Percentiles rank a stretch among this genome's conserved stretches.
phyloP scores from a whole-genome alignment of 2,113 vertebrate genomes.

The Thunnus maccoyii region DNA sequence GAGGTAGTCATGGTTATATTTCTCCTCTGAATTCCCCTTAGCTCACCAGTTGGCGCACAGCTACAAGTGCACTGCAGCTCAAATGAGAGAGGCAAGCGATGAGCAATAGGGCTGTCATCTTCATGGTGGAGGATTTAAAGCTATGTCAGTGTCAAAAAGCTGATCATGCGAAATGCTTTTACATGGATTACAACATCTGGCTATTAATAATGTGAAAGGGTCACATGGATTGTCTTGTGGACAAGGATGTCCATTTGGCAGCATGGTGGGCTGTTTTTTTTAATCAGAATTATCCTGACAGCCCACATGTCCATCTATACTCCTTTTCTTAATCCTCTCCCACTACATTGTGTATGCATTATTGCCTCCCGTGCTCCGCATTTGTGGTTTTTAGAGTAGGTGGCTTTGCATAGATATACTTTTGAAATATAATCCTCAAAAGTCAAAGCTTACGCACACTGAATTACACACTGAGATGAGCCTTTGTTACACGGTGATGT shows the following conservation, averaged over 20 bases:
- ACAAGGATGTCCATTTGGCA: slow-evolving; percentile 10
- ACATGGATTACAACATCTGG: slow-evolving; percentile 23
- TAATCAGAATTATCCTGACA: not conserved
- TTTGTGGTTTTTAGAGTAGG: slow-evolving; percentile 26
- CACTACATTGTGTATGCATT: slow-evolving; percentile 9
- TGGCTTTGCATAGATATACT: slow-evolving; percentile 45
- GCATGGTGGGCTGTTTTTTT: not conserved
- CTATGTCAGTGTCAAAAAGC: slow-evolving; percentile 4
- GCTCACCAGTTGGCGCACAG: slow-evolving; percentile 59
- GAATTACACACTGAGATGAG: not conserved
- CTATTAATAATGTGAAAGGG: slow-evolving; percentile 10
- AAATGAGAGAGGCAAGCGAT: slow-evolving; percentile 25
- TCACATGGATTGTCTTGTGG: not conserved
- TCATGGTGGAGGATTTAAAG: slow-evolving; percentile 15
- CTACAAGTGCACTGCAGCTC: slow-evolving; percentile 59
- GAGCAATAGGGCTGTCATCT: slow-evolving; percentile 22
- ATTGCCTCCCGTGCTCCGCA: slow-evolving; percentile 21
- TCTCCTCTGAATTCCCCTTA: slow-evolving; percentile 53
- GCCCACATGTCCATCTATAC: slow-evolving; percentile 8
- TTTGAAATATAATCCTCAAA: slow-evolving; percentile 45
- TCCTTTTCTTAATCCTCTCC: slow-evolving; percentile 17
- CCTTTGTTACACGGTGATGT: not conserved
- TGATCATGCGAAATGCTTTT: not conserved
- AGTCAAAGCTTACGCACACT: not conserved
- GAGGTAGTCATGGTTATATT: slow-evolving; percentile 72